Percentiles rank a stretch among this genome's conserved stretches.
Evolutionary conservation across 23 tunicate genomes (phyloP).

Genomic region (Phallusia fumigata): DNA sequence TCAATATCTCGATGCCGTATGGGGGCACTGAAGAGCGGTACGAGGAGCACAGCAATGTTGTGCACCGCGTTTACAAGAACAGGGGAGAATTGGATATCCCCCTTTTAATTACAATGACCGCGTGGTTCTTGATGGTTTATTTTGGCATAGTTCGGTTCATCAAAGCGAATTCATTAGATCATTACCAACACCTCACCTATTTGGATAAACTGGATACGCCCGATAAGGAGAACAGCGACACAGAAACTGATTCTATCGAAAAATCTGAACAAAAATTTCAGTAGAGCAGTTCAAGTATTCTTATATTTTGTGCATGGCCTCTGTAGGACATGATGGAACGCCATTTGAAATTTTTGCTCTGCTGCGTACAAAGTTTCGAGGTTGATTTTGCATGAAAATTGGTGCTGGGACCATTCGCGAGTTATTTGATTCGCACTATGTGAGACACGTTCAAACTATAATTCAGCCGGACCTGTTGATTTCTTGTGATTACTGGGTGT

Average conservation of each 20-base stretch:
- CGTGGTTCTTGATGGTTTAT: slow-evolving; percentile 77
- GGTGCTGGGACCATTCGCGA: no score
- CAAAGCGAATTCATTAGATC: slow-evolving; percentile 37
- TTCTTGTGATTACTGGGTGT: no score
- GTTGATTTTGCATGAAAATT: no score
- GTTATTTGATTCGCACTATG: no score
- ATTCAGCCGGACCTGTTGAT: no score
- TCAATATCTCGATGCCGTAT: slow-evolving; percentile 16
- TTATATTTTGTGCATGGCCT: no score
- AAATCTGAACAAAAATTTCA: no score
- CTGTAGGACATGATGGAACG: no score
- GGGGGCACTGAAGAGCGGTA: slow-evolving; percentile 12
- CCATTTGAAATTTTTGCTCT: no score
- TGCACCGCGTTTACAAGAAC: slow-evolving; percentile 2
- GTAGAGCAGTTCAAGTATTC: no score
- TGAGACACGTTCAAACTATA: no score
- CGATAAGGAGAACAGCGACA: neutral
- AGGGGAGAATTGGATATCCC: slow-evolving; percentile 33
- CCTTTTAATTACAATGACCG: slow-evolving; percentile 58
- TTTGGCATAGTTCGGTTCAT: slow-evolving; percentile 67
- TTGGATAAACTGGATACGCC: neutral
- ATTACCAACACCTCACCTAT: slow-evolving; percentile 16
- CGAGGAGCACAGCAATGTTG: neutral
- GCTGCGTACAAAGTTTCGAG: no score
- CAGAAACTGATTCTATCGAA: neutral